Conservation (phyloP, 2,113 vertebrate genomes). For the Corythornis vintsioides region DNA sequence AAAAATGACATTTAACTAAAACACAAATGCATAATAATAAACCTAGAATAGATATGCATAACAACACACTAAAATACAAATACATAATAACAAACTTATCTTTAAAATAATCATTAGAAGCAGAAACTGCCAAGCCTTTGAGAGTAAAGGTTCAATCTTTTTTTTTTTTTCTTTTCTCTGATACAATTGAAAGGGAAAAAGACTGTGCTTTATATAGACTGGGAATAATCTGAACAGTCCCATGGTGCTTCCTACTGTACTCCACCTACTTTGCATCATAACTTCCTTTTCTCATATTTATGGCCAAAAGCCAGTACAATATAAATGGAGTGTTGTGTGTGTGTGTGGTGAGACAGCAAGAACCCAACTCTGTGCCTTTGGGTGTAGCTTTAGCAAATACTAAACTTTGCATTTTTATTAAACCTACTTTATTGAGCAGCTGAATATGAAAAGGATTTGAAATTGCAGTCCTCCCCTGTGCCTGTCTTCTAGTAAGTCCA, state of each 20-base stretch:
- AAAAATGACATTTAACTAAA: neutral
- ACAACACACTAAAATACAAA: neutral
- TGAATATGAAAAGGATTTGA: neutral
- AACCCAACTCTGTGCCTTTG: neutral
- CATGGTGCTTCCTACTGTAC: constrained; percentile 45
- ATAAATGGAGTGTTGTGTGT: neutral
- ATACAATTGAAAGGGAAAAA: constrained; percentile 51
- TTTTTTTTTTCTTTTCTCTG: constrained; percentile 18
- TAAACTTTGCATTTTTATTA: neutral
- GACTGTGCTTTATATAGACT: constrained; percentile 20
- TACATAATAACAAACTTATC: neutral
- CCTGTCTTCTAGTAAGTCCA: neutral
- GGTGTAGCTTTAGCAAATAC: neutral
- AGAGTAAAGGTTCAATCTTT: neutral
- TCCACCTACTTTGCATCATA: constrained; percentile 62
- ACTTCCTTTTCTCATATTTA: constrained; percentile 43
- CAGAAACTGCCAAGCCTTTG: neutral
- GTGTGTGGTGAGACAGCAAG: neutral
- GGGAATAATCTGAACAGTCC: constrained; percentile 39
- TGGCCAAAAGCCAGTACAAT: constrained; percentile 56
- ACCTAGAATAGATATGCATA: neutral
- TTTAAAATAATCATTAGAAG: neutral
- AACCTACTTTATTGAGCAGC: neutral
- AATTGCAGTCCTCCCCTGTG: neutral
- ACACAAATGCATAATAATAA: neutral